Base-by-base conservation (phyloP, 2,797 vertebrate genomes). In the Kryptopterus vitreolus region DNA sequence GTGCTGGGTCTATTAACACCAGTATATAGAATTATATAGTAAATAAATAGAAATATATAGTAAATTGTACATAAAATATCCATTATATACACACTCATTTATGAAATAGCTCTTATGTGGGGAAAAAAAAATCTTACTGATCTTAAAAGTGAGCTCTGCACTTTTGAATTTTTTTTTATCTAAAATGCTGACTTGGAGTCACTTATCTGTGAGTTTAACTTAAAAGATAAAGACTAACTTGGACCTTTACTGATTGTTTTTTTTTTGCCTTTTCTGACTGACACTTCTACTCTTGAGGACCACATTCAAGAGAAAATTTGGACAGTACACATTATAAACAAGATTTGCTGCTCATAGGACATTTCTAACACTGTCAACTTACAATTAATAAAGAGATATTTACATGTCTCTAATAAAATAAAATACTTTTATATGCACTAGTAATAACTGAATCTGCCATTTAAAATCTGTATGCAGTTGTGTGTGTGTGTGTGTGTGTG, bases 111-210 rank as follows among this genome's bases (percentile, higher is more conserved):
- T 70, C 20, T 52, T 24, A 46, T 7, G 16, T 65, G 13, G 1
- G 0, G 1, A 18, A n/a, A 50, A 70, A 22, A 53, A 71, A 0
- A 52, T 0, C 48, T 71, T 53, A 15, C 33, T 4, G 46, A 50
- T 71, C 33, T 2, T 33, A 53, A 71, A 16, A 71, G 69, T 53
- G 18, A 33, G 50, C 33, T 70, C 29, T 70, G 48, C 53, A 33
- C 35, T 33, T 71, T 53, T 71, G 29, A 53, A 53, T 43, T 6
- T 10, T 6, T 10, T 52, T 70, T 70, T 52, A 70, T 52, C 68
- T 50, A 6, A 29, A 70, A 48, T 71, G 69, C 69, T 71, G 69
- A 71, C 50, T n/a, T 71, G 69, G 26, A 71, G 18, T n/a, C 50
- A 53, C 69, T 71, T 71, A 71, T 71, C 69, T 71, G 3, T 68